Conservation (phyloP, 2,797 vertebrate species). For the Xiphophorus birchmanni region DNA sequence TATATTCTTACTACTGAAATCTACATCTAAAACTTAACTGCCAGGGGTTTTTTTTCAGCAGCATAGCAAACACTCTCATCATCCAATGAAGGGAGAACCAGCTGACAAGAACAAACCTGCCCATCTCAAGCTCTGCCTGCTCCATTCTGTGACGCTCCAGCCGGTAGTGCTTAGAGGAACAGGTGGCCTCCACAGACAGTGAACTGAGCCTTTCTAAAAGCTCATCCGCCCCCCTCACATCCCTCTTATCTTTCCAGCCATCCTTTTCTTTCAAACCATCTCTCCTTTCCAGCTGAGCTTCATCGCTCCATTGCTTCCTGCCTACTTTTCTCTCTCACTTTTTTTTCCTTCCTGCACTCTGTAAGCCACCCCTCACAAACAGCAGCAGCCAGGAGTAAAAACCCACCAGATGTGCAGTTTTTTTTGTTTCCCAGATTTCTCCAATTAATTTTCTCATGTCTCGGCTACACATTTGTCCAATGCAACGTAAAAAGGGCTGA, state of each 20-base stretch:
- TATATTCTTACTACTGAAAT: no score
- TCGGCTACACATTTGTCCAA: constrained; percentile 24
- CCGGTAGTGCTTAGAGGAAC: constrained; percentile 52
- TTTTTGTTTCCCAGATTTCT: neutral
- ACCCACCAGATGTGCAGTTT: constrained; percentile 42
- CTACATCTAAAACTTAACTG: no score
- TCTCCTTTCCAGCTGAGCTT: constrained; percentile 26
- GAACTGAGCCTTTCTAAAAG: constrained; percentile 51
- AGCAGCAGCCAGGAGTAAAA: constrained; percentile 41
- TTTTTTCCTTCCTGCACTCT: constrained; percentile 20
- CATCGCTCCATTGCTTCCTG: constrained; percentile 33
- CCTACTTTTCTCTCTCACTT: constrained; percentile 2
- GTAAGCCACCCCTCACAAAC: constrained; percentile 16
- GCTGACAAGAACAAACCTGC: constrained; percentile 33
- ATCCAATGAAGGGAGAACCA: neutral
- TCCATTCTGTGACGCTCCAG: constrained; percentile 49
- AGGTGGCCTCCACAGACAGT: constrained; percentile 64
- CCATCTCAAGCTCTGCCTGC: constrained; percentile 23
- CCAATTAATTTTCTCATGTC: constrained; percentile 6
- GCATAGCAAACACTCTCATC: neutral
- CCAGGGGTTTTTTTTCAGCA: neutral
- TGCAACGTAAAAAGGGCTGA: constrained; percentile 24
- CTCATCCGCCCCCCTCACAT: constrained; percentile 25
- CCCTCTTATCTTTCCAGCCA: constrained; percentile 43
- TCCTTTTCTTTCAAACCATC: constrained; percentile 41